Percentiles rank a stretch among this genome's conserved stretches.
phyloP scores from a whole-genome alignment of 1,140 invertebrate genomes.

The Mamestra configurata region DNA sequence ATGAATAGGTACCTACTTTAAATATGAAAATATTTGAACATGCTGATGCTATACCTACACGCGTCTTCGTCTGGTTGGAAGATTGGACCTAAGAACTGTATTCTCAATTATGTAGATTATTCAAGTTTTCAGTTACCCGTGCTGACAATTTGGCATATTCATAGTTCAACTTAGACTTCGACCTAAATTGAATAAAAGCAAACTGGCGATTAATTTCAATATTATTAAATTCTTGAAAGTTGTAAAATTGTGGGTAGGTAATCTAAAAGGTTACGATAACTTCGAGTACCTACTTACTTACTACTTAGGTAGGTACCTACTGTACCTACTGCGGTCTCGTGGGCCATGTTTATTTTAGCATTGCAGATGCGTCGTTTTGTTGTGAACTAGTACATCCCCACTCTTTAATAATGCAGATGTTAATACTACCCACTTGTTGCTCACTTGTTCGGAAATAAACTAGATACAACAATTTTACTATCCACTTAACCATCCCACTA shows the following conservation, averaged over 20 bases:
- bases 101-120: neutral
- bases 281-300: neutral
- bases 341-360: slow-evolving; percentile 58
- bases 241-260: neutral
- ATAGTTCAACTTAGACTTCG: too few relatives aligned
- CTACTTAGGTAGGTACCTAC: neutral
- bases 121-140: neutral
- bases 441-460: slow-evolving; percentile 20
- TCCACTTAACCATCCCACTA: neutral
- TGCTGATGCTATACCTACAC: too few relatives aligned
- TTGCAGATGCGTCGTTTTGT: slow-evolving; percentile 59
- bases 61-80: too few relatives aligned
- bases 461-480: slow-evolving; percentile 27
- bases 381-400: slow-evolving; percentile 34
- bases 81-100: neutral
- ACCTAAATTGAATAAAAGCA: too few relatives aligned
- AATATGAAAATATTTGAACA: too few relatives aligned
- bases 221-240: neutral
- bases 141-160: too few relatives aligned
- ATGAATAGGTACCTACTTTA: neutral
- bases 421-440: slow-evolving; percentile 33
- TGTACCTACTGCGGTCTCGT: slow-evolving; percentile 42
- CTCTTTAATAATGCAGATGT: slow-evolving; percentile 57
- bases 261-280: slow-evolving; percentile 1
- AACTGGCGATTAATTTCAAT: neutral